Evolutionary conservation across 2,888 invertebrate species (phyloP).

Genomic region (Rhimphoctona megacephalus): DNA sequence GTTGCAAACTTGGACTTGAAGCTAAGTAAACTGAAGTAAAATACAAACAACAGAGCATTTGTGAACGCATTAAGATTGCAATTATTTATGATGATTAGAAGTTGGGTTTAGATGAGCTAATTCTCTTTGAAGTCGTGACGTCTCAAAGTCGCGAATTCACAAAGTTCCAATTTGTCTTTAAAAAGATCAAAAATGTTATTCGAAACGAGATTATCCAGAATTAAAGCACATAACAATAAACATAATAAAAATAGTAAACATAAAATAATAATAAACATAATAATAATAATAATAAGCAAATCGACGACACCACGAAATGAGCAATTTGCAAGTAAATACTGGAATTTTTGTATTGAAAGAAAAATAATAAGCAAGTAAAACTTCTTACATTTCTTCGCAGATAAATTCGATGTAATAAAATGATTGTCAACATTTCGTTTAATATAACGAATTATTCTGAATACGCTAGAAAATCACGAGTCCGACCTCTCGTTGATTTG

Average conservation of each 20-base stretch:
- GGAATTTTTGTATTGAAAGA: neutral
- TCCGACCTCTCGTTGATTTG: constrained; percentile 66
- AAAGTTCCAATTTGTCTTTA: no score
- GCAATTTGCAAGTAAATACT: neutral
- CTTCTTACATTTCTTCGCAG: neutral
- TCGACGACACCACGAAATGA: no score
- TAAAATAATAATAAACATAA: no score
- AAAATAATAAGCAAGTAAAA: neutral
- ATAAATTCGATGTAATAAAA: neutral
- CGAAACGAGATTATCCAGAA: no score
- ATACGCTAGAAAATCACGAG: constrained; percentile 31
- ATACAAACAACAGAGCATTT: neutral
- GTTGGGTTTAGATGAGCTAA: neutral
- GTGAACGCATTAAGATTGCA: neutral
- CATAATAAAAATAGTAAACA: no score
- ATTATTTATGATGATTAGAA: neutral
- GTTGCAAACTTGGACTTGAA: neutral
- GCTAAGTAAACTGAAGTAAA: neutral
- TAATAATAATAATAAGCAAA: neutral
- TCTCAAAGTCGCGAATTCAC: neutral
- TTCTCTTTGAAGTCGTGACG: neutral
- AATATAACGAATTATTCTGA: neutral
- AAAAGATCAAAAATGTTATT: no score
- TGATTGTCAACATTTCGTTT: neutral
- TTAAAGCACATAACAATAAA: no score